Base-by-base conservation (phyloP, 2,888 invertebrate genomes). In the Parascotia fuliginaria region DNA sequence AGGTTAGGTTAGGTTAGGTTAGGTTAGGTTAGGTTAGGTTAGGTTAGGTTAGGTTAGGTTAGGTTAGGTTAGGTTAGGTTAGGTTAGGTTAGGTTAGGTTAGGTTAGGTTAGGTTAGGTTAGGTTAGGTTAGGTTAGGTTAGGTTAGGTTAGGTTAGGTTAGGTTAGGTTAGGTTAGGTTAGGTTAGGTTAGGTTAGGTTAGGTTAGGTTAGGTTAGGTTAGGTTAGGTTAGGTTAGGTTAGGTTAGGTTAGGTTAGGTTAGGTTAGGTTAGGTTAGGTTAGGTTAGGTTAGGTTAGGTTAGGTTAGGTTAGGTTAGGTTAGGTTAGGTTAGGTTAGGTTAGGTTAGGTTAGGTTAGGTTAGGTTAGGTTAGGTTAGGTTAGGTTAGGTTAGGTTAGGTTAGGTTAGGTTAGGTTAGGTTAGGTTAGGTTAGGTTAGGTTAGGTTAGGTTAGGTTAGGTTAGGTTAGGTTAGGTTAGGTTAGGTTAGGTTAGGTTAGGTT, bases 21-120 rank as follows among this genome's bases (percentile, higher is more conserved):
- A 31, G 31, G 31, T 31, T 31, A 31, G 31, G 31, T 31, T 31
- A 31, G 31, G 31, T 31, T 31, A 31, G 31, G 31, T 31, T 31
- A 31, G 31, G 31, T 31, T 31, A 31, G 31, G 31, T 31, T 31
- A 31, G 31, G 31, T 31, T 31, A 31, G 31, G 31, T 31, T 31
- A 31, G 31, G 31, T 31, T 31, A 31, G 31, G 31, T 31, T 31
- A 31, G 31, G 31, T 31, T 31, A 31, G 31, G 31, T 31, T 31
- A 31, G 31, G 31, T 31, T 31, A 31, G 31, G 31, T 31, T 31
- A 31, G 31, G 31, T 31, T 31, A 31, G 31, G 31, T 31, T 31
- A 31, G 31, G 31, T 31, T 31, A 31, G 31, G 31, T 31, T 31
- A 31, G 31, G 31, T 31, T 31, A 31, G 31, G 31, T 31, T 31